Evolutionary conservation across 2,113 vertebrate species (phyloP), one percentile per base, ranked within the genome.

Genomic region (Bufo bufo): DNA sequence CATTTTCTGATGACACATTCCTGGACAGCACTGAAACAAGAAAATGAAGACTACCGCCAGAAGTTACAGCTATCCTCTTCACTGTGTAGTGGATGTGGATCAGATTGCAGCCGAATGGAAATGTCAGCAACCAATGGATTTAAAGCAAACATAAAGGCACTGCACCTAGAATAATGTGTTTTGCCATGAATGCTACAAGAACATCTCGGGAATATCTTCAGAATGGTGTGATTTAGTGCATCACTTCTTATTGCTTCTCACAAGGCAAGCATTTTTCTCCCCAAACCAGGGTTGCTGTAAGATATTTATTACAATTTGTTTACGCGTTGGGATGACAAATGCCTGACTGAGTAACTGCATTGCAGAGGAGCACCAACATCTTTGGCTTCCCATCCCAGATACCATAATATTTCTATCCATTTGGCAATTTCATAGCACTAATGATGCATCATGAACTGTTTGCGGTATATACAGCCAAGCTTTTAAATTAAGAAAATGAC

Each of bases 331-430:
- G 63, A 87, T 74, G 79, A 82, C 77, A 82, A 82, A 87, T 82
- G 78, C 47, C 85, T 80, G 59, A 63, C 77, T n/a, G 71, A 56
- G 87, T 63, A 43, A 77, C 69, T 65, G 80, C 87, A 88, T 77
- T 88, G 80, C 81, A 83, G 80, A 80, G 85, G 63, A 77, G 52
- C 56, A 75, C 20, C 87, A 83, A 47, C 80, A 77, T 87, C 85
- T 81, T 52, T 66, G 77, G 80, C 58, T 52, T 65, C 11, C 71
- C 63, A 66, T 77, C 82, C 54, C 59, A 52, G 43, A 88, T 77
- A 83, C 45, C 63, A 65, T 47, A 77, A 88, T 77, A 88, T 65
- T 77, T 84, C 56, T 69, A 66, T 80, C 80, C 58, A 65, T 84
- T 84, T 88, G 87, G 80, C 71, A 77, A 88, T 84, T 56, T 83